phyloP scores from a whole-genome alignment of 1,140 invertebrate genomes.

The Drosophila kepulauana region DNA sequence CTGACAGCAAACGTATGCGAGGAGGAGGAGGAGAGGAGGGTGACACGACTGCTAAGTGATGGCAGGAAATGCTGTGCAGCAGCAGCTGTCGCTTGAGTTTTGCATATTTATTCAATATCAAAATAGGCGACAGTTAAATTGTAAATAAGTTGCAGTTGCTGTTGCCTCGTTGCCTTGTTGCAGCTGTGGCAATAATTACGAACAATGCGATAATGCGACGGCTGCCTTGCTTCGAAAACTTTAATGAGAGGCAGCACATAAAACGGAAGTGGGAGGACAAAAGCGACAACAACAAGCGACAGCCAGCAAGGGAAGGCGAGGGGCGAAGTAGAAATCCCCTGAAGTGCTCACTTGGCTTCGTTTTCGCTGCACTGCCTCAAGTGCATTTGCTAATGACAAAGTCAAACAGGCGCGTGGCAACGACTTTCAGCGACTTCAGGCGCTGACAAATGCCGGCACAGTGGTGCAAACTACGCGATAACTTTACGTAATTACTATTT shows the following conservation, averaged over 20 bases:
- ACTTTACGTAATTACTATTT: not conserved
- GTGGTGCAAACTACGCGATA: conserved; percentile 13
- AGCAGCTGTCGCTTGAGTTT: conserved; percentile 55
- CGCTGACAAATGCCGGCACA: conserved; percentile 28
- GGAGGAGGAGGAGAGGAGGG: not conserved
- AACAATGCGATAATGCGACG: conserved; percentile 47
- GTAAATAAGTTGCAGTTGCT: conserved; percentile 69
- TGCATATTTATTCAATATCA: conserved; percentile 79
- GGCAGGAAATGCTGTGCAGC: conserved; percentile 38
- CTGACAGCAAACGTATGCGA: not conserved
- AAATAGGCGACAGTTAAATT: conserved; percentile 69
- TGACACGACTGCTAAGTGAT: conserved; percentile 18
- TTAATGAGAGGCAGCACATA: conserved; percentile 51
- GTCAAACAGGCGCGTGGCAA: conserved; percentile 54
- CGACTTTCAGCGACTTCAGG: conserved; percentile 24
- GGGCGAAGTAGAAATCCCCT: conserved; percentile 67
- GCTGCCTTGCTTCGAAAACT: conserved; percentile 51
- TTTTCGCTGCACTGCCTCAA: conserved; percentile 38
- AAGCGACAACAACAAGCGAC: conserved; percentile 4
- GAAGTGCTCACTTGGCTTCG: conserved; percentile 66
- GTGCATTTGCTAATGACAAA: conserved; percentile 78
- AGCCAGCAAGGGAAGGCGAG: not conserved
- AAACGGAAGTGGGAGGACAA: conserved; percentile 30
- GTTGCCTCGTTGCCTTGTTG: not conserved
- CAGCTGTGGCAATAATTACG: conserved; percentile 68